A percentile compares a stretch with the other conserved stretches of the same genome.
These are phyloP conservation scores for Amyelois transitella DNA, from an alignment of 1,140 invertebrate genomes.

Conservation along the genomic window DNA sequence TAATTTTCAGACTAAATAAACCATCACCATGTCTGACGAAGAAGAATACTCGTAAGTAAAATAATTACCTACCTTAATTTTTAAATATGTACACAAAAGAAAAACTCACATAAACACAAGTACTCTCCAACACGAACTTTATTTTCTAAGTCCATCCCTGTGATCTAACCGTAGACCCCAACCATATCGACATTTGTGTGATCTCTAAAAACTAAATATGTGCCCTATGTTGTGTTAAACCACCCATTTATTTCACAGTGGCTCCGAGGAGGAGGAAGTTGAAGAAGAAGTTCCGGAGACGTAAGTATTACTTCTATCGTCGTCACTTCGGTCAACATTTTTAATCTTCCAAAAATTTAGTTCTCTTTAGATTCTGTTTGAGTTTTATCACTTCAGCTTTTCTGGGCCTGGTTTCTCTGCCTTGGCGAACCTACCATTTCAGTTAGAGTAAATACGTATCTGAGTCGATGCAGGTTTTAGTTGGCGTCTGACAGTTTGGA, in stretches of 20 bases:
- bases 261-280: slow-evolving; percentile 81
- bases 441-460: slow-evolving; percentile 21
- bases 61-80: too few species aligned
- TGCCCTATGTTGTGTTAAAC: slow-evolving; percentile 20
- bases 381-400: slow-evolving; percentile 55
- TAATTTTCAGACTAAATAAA: slow-evolving; percentile 75
- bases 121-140: neutral
- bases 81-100: neutral
- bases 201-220: neutral
- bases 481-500: slow-evolving; percentile 16
- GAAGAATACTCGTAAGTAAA: slow-evolving; percentile 86
- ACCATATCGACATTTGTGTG: neutral
- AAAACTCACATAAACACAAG: slow-evolving; percentile 6
- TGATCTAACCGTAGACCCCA: neutral
- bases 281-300: slow-evolving; percentile 80
- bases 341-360: slow-evolving; percentile 27
- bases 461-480: slow-evolving; percentile 7
- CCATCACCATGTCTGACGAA: slow-evolving; percentile 82
- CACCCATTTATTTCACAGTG: slow-evolving; percentile 52
- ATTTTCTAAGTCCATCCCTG: neutral
- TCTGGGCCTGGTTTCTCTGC: slow-evolving; percentile 50
- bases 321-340: slow-evolving; percentile 9
- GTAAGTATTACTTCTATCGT: slow-evolving; percentile 73
- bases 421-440: slow-evolving; percentile 43
- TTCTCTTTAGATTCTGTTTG: slow-evolving; percentile 44